These are phyloP conservation scores for Prionailurus viverrinus DNA, from an alignment of 2,113 vertebrate species.

Conservation along the genomic window DNA sequence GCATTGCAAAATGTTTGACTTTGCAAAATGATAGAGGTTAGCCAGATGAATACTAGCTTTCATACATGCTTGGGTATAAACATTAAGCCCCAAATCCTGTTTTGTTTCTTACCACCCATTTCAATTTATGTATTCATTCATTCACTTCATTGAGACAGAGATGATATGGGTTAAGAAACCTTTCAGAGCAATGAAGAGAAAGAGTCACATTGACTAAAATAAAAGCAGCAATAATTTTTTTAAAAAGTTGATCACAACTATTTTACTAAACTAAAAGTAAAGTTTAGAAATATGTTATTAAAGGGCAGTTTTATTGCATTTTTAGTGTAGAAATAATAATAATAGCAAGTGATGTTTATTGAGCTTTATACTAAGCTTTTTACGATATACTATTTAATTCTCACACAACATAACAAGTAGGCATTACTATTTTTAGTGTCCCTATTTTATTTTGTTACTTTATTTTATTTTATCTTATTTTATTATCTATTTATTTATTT, in stretches of 20 bases:
- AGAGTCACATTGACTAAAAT: neutral
- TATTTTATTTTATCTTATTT: too few relatives aligned
- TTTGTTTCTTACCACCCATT: neutral
- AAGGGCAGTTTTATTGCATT: neutral
- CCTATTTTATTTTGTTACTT: neutral
- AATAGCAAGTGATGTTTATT: neutral
- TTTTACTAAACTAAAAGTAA: neutral
- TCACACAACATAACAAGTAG: neutral
- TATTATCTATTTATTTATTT: too few relatives aligned
- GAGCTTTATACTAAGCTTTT: neutral
- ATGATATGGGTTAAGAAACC: neutral
- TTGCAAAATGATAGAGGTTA: neutral
- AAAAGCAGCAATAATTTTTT: neutral
- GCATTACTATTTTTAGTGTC: neutral
- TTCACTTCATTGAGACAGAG: neutral
- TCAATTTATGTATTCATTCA: neutral
- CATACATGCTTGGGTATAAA: neutral
- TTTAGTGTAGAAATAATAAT: neutral
- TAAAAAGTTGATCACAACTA: neutral
- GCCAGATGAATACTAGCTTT: neutral
- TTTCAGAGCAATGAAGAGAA: neutral
- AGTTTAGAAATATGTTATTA: neutral
- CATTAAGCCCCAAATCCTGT: neutral
- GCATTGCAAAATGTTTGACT: neutral
- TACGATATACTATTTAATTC: neutral